Evolutionary conservation across 2,797 vertebrate species (phyloP), one percentile per base, ranked within the genome.

Genomic region (Peromyscus aztecus): DNA sequence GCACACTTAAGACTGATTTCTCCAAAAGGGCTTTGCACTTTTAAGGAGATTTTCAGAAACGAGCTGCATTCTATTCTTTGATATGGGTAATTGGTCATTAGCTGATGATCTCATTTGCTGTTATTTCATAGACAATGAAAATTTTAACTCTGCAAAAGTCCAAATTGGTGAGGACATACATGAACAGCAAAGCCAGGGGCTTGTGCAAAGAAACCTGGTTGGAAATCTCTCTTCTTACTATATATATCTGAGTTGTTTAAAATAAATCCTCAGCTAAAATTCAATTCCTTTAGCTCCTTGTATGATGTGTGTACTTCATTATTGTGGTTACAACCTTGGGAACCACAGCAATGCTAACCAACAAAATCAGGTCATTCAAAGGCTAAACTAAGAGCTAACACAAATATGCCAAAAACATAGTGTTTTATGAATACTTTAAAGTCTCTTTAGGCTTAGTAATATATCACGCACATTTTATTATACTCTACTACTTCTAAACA

Each of bases 41-140:
- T 40, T 95, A 49, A n/a, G 71, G 87, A 93, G 59, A 75, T 81
- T 37, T 97, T 93, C 83, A 19, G 40, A 97, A 94, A 89, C 11
- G 27, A 95, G 43, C 46, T 43, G 24, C 16, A 65, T 3, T 5
- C n/a, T 46, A 1, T 40, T 93, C 71, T 96, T 90, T 88, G 71
- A 94, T 84, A 94, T n/a, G 16, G 61, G 19, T 90, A 93, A 92
- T 94, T 84, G 95, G 29, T 88, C 91, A 92, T 92, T 95, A 96
- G 31, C 31, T 11, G 27, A 76, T 78, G 80, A 81, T 94, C 46
- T 88, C 59, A 49, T 40, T 71, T 65, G 24, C 23, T 43, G 37
- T 77, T 67, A 65, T 73, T 67, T 91, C 23, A 11, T 13, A 65
- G 34, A 67, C 57, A 65, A 37, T 71, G 85, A 71, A 91, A 49